Evolutionary conservation across 1,140 invertebrate genomes (phyloP), one percentile per base, ranked within the genome.

Genomic region (Heliconius nattereri): DNA sequence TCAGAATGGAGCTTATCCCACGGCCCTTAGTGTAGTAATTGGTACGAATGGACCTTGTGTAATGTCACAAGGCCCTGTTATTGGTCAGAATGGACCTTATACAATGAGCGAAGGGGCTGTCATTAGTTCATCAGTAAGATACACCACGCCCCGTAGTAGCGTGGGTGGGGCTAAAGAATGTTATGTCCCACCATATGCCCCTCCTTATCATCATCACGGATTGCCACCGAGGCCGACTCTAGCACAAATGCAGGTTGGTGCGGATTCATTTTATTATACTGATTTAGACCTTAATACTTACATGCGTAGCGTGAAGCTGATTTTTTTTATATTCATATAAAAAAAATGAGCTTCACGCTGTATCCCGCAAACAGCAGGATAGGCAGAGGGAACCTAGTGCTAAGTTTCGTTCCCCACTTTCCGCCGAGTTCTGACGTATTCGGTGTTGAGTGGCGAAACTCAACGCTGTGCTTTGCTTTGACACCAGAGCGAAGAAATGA

Each of bases 211-310:
- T 29, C 60, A 66, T 7, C 60, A 95, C 92, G 78, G 96, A 95
- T 32, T 96, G 96, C 87, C 86, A 1, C 74, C 70, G 75, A 87
- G 90, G 66, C 95, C 95, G 6, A 94, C 94, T 9, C 92, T 95
- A n/a, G 92, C 94, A 66, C 94, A 95, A 79, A 95, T 96, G 95
- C 95, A 95, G 90, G 93, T 95, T 37, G 45, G 37, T 75, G 23
- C 6, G 3, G 1, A n/a, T 66, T 16, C 60, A 6, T 16, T 66
- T 66, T 66, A 57, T 57, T 57, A 57, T 57, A 57, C 49, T 1
- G 6, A 6, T 49, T 19, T 52, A 40, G 40, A 45, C 32, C 32
- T 32, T 32, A 32, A 32, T 32, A 32, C 3, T 32, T 35, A 6
- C 32, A 6, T 35, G 32, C 32, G 0, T 7, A 35, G 32, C 32